A percentile compares a stretch with the other conserved stretches of the same genome.
phyloP scores from a whole-genome alignment of 2,113 vertebrate genomes.

The Lethenteron camtschaticum region DNA sequence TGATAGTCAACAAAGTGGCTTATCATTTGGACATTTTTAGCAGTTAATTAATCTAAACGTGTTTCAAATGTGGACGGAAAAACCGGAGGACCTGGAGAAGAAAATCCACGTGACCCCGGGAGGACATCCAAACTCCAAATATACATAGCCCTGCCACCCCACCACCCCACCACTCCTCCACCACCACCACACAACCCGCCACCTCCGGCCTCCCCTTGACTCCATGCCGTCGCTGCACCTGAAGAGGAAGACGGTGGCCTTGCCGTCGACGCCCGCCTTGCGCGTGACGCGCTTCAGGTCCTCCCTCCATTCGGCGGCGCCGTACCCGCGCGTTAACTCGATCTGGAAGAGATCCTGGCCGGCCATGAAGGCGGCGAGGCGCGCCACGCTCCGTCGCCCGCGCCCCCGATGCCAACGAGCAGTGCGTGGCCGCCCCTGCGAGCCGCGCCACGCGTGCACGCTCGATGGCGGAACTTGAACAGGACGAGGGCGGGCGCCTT shows the following conservation, averaged over 20 bases:
- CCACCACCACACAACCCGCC: no score
- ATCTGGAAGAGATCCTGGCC: slow-evolving; percentile 50
- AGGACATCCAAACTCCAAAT: no score
- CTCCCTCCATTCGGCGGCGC: slow-evolving; percentile 44
- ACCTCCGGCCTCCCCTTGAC: no score
- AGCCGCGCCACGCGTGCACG: slow-evolving; percentile 55
- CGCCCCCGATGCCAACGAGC: slow-evolving; percentile 54
- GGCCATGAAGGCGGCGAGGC: slow-evolving; percentile 52
- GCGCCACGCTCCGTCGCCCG: slow-evolving; percentile 50
- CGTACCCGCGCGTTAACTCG: slow-evolving; percentile 55
- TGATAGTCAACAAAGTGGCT: no score
- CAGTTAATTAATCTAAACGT: no score
- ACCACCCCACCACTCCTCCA: no score
- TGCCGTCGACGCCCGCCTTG: slow-evolving; percentile 36
- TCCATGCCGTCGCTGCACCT: background rate
- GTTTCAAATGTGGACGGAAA: no score
- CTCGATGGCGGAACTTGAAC: slow-evolving; percentile 66
- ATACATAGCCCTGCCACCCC: no score
- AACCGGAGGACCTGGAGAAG: no score
- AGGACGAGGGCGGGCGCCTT: slow-evolving; percentile 66
- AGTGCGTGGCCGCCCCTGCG: slow-evolving; percentile 60
- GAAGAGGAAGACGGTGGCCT: slow-evolving; percentile 43
- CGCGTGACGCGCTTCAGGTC: slow-evolving; percentile 57
- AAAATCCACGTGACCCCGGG: no score
- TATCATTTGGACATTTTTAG: no score